Evolutionary conservation across 2,113 vertebrate species (phyloP).

Genomic region (Columba janthina): DNA sequence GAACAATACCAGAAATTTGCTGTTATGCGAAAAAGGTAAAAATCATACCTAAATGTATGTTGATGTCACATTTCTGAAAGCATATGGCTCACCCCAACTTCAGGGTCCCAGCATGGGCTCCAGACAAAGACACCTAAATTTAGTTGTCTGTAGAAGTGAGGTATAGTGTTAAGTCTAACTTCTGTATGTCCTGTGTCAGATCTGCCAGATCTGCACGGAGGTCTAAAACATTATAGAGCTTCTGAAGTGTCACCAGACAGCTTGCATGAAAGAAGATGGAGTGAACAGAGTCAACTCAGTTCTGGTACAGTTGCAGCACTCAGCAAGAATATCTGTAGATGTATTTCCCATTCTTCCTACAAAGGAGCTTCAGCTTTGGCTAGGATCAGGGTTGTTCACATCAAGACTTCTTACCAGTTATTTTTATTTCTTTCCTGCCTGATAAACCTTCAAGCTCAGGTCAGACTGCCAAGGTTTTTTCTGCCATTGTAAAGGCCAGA

Average conservation of each 20-base stretch:
- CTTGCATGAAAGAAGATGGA: neutral
- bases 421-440: neutral
- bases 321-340: neutral
- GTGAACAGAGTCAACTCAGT: neutral
- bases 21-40: neutral
- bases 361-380: neutral
- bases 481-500: neutral
- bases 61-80: neutral
- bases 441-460: neutral
- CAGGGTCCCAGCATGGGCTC: neutral
- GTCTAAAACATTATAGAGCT: neutral
- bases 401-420: neutral
- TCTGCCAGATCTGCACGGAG: neutral
- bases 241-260: neutral
- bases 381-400: neutral
- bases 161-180: neutral
- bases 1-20: neutral
- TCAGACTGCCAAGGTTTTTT: neutral
- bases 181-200: neutral
- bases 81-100: neutral
- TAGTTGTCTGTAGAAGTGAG: neutral
- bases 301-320: neutral
- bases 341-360: neutral
- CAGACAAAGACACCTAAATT: neutral
- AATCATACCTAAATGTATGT: neutral